Base-by-base conservation (phyloP, 1,140 invertebrate species). In the Camponotus floridanus region DNA sequence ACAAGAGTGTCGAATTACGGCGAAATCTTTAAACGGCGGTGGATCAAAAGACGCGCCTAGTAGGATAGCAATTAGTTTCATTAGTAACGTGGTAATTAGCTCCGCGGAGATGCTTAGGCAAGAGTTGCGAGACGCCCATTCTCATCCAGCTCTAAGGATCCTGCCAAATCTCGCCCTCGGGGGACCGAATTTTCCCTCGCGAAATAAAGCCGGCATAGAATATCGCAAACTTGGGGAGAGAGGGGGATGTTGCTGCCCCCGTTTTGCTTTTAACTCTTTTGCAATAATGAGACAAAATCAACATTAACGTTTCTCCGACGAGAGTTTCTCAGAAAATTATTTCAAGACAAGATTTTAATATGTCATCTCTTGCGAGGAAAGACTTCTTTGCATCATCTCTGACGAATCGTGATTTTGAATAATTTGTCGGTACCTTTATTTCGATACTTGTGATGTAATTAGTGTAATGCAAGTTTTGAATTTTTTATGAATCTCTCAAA, bases 41-140 rank as follows among this genome's bases (percentile, higher is more conserved):
- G 45, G 55, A 57, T 86, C 87, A 70, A 79, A 65, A 83, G 78
- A 45, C 76, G 61, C 83, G 51, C 67, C 64, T n/a, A 57, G 62
- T 80, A 48, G 62, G 83, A 81, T 81, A 88, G 62, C 76, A 86
- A 86, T 88, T 88, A 81, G 87, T 81, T 89, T 89, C 76, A 81
- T 88, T 88, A 89, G 57, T 86, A 59, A 88, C 61, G 57, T 61
- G 62, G 51, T 88, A 79, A 89, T 89, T 86, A 78, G 71, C 39
- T 71, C 26, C 55, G 74, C 57, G 62, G 59, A 48, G 26, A 73
- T 83, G 68, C 51, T 67, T 67, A 33, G 62, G 33, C 64, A n/a
- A 13, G 2, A 13, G 76, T 39, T 26, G 36, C 78, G 13, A 31
- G 26, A 33, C 45, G 39, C 26, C 68, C 55, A 13, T 70, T 59